Base-by-base conservation (phyloP, 2,888 invertebrate species). In the Marronus borbonicus region DNA sequence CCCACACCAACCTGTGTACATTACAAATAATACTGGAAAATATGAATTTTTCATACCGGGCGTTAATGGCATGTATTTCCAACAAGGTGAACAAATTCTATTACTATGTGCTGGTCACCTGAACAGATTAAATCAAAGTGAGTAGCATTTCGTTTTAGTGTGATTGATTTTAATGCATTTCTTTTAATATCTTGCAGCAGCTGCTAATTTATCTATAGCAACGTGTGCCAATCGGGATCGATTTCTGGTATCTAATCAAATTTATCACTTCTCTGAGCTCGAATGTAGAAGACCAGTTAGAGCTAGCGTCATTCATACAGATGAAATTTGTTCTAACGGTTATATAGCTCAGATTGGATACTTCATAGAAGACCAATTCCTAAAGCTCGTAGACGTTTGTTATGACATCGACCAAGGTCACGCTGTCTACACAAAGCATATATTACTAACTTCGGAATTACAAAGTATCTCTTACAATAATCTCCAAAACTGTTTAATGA, bases 351-450 rank as follows among this genome's bases (percentile, higher is more conserved):
- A 85, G 77, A 86, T 88, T 68, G 88, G 88, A 36, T 87, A 85
- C 79, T 80, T 81, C 62, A 76, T 85, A 4, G 81, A 82, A 4
- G 76, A 60, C 20, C 80, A 78, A 28, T 86, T 86, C 81, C 75
- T 86, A 28, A 83, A 83, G 20, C 77, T 88, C 77, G 86, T 88
- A 66, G 81, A 85, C 80, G 83, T 86, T 0, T 89, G 89, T 76
- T 88, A 88, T 76, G 84, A 88, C 78, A 83, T 80, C 36, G 49
- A 80, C 36, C 85, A 82, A 10, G 89, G 87, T 68, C 83, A 83
- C 17, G 84, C 87, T 7, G 79, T 88, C 12, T 89, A 88, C 79
- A 83, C 88, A 0, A 83, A 85, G 20, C 88, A 89, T 82, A 80
- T 39, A 17, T 58, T 72, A 12, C 14, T 72, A 39, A 72, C 72